phyloP scores from a whole-genome alignment of 2,888 invertebrate species.

The Ferrisia virgata region DNA sequence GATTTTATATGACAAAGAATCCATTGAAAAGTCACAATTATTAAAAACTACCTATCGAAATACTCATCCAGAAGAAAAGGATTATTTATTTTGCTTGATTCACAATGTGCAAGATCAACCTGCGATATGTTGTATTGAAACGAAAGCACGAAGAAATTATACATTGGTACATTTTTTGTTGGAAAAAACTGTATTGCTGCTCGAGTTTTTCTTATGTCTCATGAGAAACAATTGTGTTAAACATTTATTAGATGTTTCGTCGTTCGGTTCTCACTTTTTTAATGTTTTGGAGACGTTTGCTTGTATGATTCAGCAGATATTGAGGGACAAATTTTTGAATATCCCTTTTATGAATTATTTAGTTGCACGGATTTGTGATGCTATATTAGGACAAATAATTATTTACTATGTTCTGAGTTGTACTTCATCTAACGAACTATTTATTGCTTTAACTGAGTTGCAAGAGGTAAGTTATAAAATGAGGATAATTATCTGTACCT shows the following conservation, averaged over 20 bases:
- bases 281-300: conserved; percentile 19
- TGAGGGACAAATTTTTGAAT: neutral
- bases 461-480: conserved; percentile 29
- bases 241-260: neutral
- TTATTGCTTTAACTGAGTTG: neutral
- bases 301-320: neutral
- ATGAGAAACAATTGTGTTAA: neutral
- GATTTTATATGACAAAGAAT: conserved; percentile 2
- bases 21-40: conserved; percentile 11
- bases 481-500: neutral
- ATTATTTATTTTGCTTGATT: conserved; percentile 16
- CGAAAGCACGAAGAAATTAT: neutral
- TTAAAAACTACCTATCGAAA: neutral
- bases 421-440: neutral
- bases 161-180: neutral
- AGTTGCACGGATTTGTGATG: conserved; percentile 16
- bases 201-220: neutral
- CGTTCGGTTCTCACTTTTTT: conserved; percentile 27
- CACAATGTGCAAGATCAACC: neutral
- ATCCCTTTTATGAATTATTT: conserved; percentile 20
- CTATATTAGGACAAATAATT: conserved; percentile 27
- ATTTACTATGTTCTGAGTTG: conserved; percentile 21
- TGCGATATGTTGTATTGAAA: neutral
- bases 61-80: neutral
- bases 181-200: neutral